Conservation (phyloP, 2,888 invertebrate species). For the Nephrotoma guestfalica region DNA sequence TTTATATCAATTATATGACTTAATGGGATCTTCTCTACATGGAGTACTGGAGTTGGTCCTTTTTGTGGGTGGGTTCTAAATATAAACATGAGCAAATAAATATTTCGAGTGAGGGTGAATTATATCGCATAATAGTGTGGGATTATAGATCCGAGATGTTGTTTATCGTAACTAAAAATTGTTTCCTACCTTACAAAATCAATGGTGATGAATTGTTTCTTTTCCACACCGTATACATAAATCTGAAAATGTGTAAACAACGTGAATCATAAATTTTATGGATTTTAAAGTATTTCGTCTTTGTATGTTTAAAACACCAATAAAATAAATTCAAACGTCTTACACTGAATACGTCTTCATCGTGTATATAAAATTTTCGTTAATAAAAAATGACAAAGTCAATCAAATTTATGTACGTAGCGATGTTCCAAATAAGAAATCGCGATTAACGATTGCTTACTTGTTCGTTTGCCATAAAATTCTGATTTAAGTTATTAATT, state of each 20-base stretch:
- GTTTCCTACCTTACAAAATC: neutral
- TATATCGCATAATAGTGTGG: neutral
- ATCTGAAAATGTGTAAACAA: neutral
- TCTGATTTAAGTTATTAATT: neutral
- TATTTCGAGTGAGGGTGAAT: neutral
- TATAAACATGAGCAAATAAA: neutral
- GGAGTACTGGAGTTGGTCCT: neutral
- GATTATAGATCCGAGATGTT: neutral
- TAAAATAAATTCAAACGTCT: neutral
- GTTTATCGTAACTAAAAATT: neutral
- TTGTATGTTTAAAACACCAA: too few relatives aligned
- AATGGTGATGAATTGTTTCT: neutral
- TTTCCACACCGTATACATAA: neutral
- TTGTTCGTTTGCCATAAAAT: too few relatives aligned
- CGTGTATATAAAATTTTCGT: neutral
- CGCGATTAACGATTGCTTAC: neutral
- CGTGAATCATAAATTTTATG: neutral
- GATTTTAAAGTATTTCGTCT: neutral
- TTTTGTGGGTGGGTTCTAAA: neutral
- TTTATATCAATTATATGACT: neutral
- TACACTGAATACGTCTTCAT: neutral
- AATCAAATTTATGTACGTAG: neutral
- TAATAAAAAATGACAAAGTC: neutral
- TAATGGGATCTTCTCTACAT: neutral
- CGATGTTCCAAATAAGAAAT: neutral